These are phyloP conservation scores for Leptura quadrifasciata DNA, from an alignment of 2,888 invertebrate genomes.

Conservation along the genomic window DNA sequence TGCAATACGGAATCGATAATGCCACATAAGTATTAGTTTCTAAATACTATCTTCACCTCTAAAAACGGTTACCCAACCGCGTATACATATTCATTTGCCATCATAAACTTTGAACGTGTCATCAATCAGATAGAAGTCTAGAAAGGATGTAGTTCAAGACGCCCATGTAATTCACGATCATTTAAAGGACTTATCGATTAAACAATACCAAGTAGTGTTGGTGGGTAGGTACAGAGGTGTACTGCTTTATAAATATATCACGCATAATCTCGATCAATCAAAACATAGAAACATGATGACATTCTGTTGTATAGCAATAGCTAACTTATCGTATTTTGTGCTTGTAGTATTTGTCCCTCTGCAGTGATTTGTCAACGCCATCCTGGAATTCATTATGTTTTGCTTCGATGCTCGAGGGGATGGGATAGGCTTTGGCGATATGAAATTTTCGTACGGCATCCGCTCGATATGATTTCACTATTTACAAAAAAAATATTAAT, in stretches of 20 bases:
- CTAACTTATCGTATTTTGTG: conserved; percentile 59
- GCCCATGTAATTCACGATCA: conserved; percentile 54
- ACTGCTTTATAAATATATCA: conserved; percentile 55
- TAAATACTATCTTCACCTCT: too few relatives aligned
- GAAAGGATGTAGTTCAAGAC: conserved; percentile 5
- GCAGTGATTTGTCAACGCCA: conserved; percentile 73
- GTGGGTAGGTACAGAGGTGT: conserved; percentile 47
- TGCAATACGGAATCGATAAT: too few relatives aligned
- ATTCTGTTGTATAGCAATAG: conserved; percentile 61
- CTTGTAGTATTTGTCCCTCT: conserved; percentile 65
- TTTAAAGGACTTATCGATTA: conserved; percentile 60
- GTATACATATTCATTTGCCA: not conserved
- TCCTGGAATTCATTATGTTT: conserved; percentile 69
- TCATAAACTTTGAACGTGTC: not conserved
- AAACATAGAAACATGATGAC: conserved; percentile 61
- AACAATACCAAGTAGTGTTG: conserved; percentile 53
- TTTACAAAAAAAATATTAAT: conserved; percentile 30
- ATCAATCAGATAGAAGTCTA: not conserved
- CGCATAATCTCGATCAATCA: conserved; percentile 65
- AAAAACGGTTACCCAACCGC: too few relatives aligned
- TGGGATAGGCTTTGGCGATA: conserved; percentile 23
- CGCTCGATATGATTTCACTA: conserved; percentile 7
- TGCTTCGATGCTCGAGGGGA: conserved; percentile 46
- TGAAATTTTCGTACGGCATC: conserved; percentile 27
- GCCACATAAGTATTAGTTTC: too few relatives aligned